Evolutionary conservation across 92 coral and sea anemone genomes (phyloP).

Genomic region (Galaxea fascicularis): DNA sequence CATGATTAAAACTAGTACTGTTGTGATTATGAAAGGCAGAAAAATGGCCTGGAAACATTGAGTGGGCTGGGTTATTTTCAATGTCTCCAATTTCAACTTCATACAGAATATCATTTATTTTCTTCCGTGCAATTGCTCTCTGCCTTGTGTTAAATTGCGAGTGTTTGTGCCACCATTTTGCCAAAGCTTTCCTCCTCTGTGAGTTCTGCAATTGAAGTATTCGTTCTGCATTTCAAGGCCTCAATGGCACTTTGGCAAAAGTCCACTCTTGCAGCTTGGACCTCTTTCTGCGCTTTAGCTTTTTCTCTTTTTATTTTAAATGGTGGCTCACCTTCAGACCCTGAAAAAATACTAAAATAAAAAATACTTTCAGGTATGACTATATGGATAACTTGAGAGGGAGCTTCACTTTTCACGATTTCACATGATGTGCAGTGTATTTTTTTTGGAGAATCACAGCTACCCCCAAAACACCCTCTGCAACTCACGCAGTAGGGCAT

Average conservation of each 20-base stretch:
- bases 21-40: slow-evolving; percentile 9
- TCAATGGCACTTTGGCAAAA: slow-evolving; percentile 54
- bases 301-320: slow-evolving; percentile 10
- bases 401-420: background rate
- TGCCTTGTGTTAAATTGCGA: slow-evolving; percentile 56
- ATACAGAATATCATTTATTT: slow-evolving; percentile 44
- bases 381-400: background rate
- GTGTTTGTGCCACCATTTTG: slow-evolving; percentile 56
- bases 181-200: slow-evolving; percentile 64
- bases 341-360: slow-evolving; percentile 8
- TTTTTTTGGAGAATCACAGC: background rate
- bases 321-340: slow-evolving; percentile 8
- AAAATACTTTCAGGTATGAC: background rate
- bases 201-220: slow-evolving; percentile 26
- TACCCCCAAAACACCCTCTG: background rate
- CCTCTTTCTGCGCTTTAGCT: slow-evolving; percentile 25
- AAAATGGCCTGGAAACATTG: slow-evolving; percentile 11
- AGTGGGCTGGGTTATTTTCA: background rate
- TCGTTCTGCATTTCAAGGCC: slow-evolving; percentile 30
- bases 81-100: slow-evolving; percentile 48
- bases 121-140: slow-evolving; percentile 48
- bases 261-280: slow-evolving; percentile 41
- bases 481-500: background rate
- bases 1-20: background rate
- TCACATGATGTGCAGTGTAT: background rate